phyloP scores from a whole-genome alignment of 2,888 invertebrate genomes.

The Drepanosiphum platanoidis region DNA sequence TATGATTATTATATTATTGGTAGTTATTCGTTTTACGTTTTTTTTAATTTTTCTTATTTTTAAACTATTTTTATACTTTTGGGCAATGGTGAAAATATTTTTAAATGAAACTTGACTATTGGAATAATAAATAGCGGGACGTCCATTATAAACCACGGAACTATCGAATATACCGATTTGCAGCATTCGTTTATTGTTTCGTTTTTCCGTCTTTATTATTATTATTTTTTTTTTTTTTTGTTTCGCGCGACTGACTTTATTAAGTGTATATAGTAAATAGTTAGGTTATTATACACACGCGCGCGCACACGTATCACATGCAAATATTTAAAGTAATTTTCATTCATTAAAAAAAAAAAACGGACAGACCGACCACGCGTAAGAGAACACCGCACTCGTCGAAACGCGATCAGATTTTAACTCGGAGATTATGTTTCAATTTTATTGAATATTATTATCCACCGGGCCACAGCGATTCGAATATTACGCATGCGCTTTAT shows the following conservation, averaged over 20 bases:
- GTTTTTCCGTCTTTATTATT: neutral
- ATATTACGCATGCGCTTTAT: neutral
- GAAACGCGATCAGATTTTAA: constrained; percentile 30
- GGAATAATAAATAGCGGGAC: too few relatives aligned
- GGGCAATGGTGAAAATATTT: too few relatives aligned
- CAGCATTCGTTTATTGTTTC: too few relatives aligned
- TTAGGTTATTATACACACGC: neutral
- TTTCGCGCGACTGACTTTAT: neutral
- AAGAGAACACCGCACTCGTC: constrained; percentile 36
- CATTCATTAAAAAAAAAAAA: constrained; percentile 5
- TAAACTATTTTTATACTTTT: too few relatives aligned
- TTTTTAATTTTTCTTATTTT: too few relatives aligned
- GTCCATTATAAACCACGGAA: too few relatives aligned
- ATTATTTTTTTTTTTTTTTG: neutral
- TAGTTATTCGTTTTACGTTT: too few relatives aligned
- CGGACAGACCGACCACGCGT: neutral
- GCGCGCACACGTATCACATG: neutral
- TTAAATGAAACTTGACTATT: too few relatives aligned
- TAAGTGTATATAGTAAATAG: neutral
- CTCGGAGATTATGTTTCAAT: constrained; percentile 31
- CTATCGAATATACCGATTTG: too few relatives aligned
- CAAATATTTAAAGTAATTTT: neutral
- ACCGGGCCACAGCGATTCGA: neutral
- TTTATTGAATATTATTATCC: neutral
- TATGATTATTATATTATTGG: too few relatives aligned